A percentile compares a stretch with the other conserved stretches of the same genome.
phyloP scores from a whole-genome alignment of 1,140 invertebrate genomes.

The Lordiphosa mommai region DNA sequence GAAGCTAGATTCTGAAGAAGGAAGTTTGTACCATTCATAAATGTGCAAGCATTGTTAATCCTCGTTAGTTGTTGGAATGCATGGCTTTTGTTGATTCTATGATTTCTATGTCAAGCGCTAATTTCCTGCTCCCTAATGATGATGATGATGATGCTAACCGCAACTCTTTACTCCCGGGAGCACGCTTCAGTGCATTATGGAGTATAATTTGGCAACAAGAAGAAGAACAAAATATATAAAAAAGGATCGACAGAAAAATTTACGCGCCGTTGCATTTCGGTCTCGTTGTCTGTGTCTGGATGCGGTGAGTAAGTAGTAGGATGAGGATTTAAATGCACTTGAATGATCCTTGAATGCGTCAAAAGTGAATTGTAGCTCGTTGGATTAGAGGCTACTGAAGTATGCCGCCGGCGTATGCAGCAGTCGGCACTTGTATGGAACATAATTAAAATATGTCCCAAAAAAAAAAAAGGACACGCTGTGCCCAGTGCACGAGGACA shows the following conservation, averaged over 20 bases:
- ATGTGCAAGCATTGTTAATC: too few species aligned
- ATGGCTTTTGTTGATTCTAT: slow-evolving; percentile 37
- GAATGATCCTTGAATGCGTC: slow-evolving; percentile 65
- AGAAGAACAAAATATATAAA: not conserved
- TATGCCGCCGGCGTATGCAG: slow-evolving; percentile 30
- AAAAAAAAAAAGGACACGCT: slow-evolving; percentile 1
- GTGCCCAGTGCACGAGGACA: slow-evolving; percentile 5
- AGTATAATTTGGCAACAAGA: slow-evolving; percentile 43
- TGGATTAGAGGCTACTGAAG: slow-evolving; percentile 64
- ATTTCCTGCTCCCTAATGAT: slow-evolving; percentile 41
- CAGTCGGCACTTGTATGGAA: slow-evolving; percentile 16
- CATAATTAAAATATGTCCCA: slow-evolving; percentile 14
- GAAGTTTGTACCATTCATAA: too few species aligned
- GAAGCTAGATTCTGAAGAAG: slow-evolving; percentile 6
- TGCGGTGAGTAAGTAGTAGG: slow-evolving; percentile 56
- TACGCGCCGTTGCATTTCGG: slow-evolving; percentile 49
- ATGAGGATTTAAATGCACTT: slow-evolving; percentile 70
- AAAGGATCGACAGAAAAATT: slow-evolving; percentile 31
- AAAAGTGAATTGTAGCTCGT: slow-evolving; percentile 70
- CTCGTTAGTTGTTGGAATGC: too few species aligned
- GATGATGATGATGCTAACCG: slow-evolving; percentile 28
- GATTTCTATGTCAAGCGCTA: slow-evolving; percentile 64
- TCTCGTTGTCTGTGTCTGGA: slow-evolving; percentile 3
- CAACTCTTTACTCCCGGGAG: slow-evolving; percentile 28
- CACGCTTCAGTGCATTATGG: slow-evolving; percentile 33